Percentiles rank a stretch among this genome's conserved stretches.
phyloP scores from a whole-genome alignment of 2,888 invertebrate species.

The Gibbula magus region DNA sequence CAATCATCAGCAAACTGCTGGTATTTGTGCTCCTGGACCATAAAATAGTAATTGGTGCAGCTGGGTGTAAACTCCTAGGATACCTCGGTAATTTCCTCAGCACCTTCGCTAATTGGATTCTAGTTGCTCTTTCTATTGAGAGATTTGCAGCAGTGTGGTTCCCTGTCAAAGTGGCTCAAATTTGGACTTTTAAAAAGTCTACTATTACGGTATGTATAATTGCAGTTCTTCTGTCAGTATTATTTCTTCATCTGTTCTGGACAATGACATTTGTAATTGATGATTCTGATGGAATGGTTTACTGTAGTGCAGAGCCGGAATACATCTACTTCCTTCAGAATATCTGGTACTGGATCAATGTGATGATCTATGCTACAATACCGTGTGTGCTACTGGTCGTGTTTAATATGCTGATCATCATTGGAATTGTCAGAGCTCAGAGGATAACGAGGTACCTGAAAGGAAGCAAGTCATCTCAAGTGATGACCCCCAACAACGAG shows the following conservation, averaged over 20 bases:
- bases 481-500: too few relatives aligned
- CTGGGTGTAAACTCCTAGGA: slow-evolving; percentile 32
- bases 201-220: neutral
- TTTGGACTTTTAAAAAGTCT: slow-evolving; percentile 23
- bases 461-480: neutral
- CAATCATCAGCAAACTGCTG: slow-evolving; percentile 33
- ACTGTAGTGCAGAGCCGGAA: neutral
- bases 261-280: slow-evolving; percentile 13
- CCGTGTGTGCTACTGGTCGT: slow-evolving; percentile 34
- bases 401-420: slow-evolving; percentile 37
- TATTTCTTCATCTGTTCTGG: slow-evolving; percentile 24
- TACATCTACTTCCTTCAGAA: neutral
- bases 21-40: slow-evolving; percentile 28
- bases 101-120: slow-evolving; percentile 42
- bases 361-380: slow-evolving; percentile 32
- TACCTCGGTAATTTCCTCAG: slow-evolving; percentile 24
- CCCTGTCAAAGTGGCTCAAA: slow-evolving; percentile 2
- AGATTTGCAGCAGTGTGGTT: slow-evolving; percentile 25
- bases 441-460: neutral
- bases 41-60: slow-evolving; percentile 19
- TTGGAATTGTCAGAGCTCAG: slow-evolving; percentile 32
- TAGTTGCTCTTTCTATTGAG: slow-evolving; percentile 40
- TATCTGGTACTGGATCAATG: slow-evolving; percentile 40
- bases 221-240: neutral
- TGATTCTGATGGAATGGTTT: neutral